These are phyloP conservation scores for Aspidiotus destructor DNA, from an alignment of 2,888 invertebrate species.

Conservation along the genomic window DNA sequence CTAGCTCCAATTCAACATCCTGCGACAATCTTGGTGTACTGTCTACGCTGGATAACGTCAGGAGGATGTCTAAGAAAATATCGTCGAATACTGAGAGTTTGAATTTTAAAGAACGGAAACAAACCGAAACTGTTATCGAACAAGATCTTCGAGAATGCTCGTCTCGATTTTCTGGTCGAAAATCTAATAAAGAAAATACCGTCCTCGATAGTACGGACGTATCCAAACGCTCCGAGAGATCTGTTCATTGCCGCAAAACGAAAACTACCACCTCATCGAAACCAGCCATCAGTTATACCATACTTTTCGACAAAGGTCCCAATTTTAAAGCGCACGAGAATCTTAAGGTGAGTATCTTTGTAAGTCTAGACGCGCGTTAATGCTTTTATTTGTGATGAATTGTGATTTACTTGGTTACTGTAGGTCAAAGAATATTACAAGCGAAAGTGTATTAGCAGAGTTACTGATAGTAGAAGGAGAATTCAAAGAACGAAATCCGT, in stretches of 20 bases:
- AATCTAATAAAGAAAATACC: too few species aligned
- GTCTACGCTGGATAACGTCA: too few species aligned
- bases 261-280: not conserved
- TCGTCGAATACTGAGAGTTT: too few species aligned
- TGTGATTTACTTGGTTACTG: not conserved
- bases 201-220: too few species aligned
- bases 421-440: not conserved
- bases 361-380: not conserved
- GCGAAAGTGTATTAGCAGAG: not conserved
- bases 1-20: too few species aligned
- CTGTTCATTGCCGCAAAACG: not conserved
- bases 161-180: too few species aligned
- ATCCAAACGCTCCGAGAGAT: too few species aligned
- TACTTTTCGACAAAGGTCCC: constrained; percentile 22
- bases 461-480: not conserved
- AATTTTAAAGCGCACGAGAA: not conserved
- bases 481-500: not conserved
- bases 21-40: too few species aligned
- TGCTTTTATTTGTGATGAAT: not conserved
- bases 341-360: not conserved
- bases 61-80: too few species aligned
- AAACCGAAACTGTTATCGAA: too few species aligned
- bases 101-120: too few species aligned
- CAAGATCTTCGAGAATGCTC: too few species aligned
- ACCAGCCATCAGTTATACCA: constrained; percentile 22